A percentile compares a stretch with the other conserved stretches of the same genome.
Conservation (phyloP, 1,140 invertebrate genomes). For the Lordiphosa mommai region DNA sequence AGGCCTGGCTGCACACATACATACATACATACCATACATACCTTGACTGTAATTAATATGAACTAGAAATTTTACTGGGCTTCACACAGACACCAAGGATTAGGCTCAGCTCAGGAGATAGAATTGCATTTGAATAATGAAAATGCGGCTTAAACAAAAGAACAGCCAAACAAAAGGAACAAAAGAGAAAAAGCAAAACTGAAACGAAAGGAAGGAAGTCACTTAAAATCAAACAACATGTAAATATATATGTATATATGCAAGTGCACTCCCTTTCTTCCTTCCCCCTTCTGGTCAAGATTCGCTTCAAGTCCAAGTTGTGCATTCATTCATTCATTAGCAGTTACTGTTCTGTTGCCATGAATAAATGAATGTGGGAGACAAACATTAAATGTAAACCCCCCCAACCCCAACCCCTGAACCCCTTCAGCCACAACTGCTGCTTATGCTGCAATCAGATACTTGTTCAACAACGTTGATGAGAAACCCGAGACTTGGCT, state of each 20-base stretch:
- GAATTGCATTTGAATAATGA: no score
- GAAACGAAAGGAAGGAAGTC: constrained; percentile 41
- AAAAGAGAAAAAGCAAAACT: no score
- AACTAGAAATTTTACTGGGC: no score
- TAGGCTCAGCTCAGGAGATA: no score
- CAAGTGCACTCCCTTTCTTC: constrained; percentile 2
- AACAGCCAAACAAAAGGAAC: no score
- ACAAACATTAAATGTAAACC: constrained; percentile 1
- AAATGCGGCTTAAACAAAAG: no score
- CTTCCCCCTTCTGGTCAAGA: neutral
- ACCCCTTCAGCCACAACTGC: neutral
- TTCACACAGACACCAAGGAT: no score
- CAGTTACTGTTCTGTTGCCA: constrained; percentile 1
- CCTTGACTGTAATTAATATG: neutral
- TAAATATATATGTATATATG: constrained; percentile 51
- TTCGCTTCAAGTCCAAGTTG: neutral
- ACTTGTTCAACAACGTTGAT: neutral
- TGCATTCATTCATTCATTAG: constrained; percentile 14
- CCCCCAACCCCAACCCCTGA: neutral
- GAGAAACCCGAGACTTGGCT: constrained; percentile 36
- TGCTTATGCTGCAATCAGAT: neutral
- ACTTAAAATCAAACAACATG: constrained; percentile 69
- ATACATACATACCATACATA: neutral
- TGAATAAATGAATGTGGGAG: constrained; percentile 20
- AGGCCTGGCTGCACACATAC: neutral